Conservation (phyloP, 2,113 vertebrate genomes). For the Myanophis thanlyinensis region DNA sequence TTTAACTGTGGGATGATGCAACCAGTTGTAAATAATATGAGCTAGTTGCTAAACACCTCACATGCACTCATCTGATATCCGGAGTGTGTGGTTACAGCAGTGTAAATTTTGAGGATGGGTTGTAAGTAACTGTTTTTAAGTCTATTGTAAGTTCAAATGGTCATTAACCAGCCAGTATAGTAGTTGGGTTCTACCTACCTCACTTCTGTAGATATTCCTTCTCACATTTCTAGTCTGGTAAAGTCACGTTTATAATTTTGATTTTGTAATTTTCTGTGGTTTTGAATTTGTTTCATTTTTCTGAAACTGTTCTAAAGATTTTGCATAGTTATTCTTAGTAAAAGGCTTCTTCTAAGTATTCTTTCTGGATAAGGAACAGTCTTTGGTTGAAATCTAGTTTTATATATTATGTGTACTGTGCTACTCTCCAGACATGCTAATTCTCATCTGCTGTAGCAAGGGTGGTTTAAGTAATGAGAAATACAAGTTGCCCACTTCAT, state of each 20-base stretch:
- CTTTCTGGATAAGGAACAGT: background rate
- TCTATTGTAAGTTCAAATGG: background rate
- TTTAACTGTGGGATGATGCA: background rate
- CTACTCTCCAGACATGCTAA: background rate
- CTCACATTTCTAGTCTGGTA: background rate
- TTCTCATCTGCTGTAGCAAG: background rate
- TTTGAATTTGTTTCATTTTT: background rate
- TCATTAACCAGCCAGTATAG: background rate
- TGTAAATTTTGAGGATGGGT: background rate
- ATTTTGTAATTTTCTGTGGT: background rate
- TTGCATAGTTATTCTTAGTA: background rate
- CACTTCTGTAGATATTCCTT: background rate
- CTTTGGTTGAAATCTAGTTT: background rate
- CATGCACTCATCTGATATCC: background rate
- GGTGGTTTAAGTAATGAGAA: background rate
- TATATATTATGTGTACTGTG: background rate
- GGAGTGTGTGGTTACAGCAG: background rate
- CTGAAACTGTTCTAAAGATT: background rate
- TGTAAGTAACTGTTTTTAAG: background rate
- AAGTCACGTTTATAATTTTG: background rate
- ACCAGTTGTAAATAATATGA: background rate
- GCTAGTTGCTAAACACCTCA: background rate
- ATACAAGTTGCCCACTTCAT: background rate
- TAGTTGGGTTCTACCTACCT: background rate
- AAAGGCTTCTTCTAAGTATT: background rate